Evolutionary conservation across 1,140 invertebrate genomes (phyloP).

Genomic region (Ceratina australensis): DNA sequence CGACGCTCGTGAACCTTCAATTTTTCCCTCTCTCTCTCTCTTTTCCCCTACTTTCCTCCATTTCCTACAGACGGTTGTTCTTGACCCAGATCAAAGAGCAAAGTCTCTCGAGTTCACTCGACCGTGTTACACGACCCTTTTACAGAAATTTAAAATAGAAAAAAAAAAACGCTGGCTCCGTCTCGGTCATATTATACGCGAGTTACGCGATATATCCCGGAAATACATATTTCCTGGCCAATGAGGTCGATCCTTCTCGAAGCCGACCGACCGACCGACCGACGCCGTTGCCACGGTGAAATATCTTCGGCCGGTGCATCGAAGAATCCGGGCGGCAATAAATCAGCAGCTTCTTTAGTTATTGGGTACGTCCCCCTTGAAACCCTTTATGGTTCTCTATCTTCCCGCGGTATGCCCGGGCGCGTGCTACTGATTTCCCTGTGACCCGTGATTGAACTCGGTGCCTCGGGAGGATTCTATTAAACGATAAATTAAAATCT

Average conservation of each 20-base stretch:
- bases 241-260: not conserved
- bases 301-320: constrained; percentile 30
- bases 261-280: not conserved
- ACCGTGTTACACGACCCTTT: not conserved
- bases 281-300: constrained; percentile 5
- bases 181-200: not conserved
- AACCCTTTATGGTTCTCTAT: constrained; percentile 11
- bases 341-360: constrained; percentile 49
- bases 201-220: not conserved
- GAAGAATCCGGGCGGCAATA: constrained; percentile 42
- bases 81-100: not conserved
- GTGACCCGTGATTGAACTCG: not conserved
- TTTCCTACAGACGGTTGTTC: not conserved
- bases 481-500: constrained; percentile 61
- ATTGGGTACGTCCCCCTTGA: constrained; percentile 28
- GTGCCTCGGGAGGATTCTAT: constrained; percentile 35
- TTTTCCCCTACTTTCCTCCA: not conserved
- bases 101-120: not conserved
- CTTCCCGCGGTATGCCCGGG: constrained; percentile 12
- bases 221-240: constrained; percentile 2
- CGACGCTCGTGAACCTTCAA: not conserved
- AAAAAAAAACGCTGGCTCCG: not conserved
- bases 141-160: constrained; percentile 5
- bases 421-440: constrained; percentile 24
- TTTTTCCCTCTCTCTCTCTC: not conserved